Conservation (phyloP, 2,113 vertebrate species). For the Tautogolabrus adspersus region DNA sequence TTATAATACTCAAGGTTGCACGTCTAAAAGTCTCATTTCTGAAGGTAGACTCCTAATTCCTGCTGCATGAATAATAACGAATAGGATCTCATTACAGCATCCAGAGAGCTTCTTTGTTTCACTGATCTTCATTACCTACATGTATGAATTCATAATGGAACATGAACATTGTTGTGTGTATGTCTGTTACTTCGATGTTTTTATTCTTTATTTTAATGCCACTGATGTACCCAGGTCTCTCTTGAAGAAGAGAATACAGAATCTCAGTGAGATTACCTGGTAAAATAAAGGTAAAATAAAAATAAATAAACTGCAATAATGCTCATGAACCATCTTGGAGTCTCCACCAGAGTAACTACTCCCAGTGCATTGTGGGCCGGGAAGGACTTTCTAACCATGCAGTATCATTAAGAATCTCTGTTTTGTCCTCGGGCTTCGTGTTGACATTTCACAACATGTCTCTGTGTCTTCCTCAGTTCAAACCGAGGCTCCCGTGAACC, state of each 20-base stretch:
- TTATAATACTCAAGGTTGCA: no score
- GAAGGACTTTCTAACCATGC: no score
- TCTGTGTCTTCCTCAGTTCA: constrained; percentile 69
- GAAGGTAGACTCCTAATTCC: neutral
- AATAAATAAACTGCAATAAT: neutral
- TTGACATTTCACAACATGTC: neutral
- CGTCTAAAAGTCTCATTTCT: no score
- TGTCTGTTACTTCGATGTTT: no score
- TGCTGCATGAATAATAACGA: constrained; percentile 4
- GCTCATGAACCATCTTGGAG: no score
- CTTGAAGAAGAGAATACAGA: no score
- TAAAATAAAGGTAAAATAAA: no score
- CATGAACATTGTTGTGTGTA: neutral
- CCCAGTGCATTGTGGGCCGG: no score
- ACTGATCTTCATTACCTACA: neutral
- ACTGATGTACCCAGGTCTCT: no score
- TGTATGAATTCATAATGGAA: neutral
- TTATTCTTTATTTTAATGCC: no score
- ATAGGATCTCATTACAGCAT: neutral
- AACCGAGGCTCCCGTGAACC: constrained; percentile 81
- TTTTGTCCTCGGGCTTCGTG: neutral
- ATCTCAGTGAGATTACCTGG: no score
- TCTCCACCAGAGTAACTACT: neutral
- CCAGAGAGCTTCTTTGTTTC: neutral
- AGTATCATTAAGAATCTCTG: no score